Conservation (phyloP, 2,113 vertebrate genomes). For the Aptenodytes patagonicus region DNA sequence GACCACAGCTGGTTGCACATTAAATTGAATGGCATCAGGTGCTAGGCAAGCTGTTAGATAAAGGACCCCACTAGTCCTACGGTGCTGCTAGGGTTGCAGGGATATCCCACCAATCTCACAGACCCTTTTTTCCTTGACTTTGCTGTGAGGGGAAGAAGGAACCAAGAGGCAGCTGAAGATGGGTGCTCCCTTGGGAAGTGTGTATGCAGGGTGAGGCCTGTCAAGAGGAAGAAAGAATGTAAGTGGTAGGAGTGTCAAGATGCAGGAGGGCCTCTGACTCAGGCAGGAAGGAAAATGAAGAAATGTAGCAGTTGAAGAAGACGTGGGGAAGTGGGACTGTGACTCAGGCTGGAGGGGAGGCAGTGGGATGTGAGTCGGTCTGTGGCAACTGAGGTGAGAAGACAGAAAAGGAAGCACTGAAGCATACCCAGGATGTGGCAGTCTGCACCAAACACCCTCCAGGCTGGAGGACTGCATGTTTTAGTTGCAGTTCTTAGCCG, state of each 20-base stretch:
- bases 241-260: conserved; percentile 8
- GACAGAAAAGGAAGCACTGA: neutral
- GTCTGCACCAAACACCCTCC: neutral
- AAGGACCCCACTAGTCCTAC: neutral
- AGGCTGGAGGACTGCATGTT: neutral
- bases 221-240: conserved; percentile 14
- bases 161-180: neutral
- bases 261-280: conserved; percentile 43
- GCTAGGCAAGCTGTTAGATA: neutral
- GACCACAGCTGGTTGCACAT: neutral
- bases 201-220: neutral
- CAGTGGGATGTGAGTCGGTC: neutral
- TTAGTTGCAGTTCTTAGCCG: neutral
- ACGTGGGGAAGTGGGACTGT: conserved; percentile 33
- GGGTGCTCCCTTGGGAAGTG: neutral
- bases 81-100: neutral
- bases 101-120: neutral
- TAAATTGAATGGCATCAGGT: neutral
- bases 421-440: neutral
- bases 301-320: conserved; percentile 41
- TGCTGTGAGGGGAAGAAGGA: neutral
- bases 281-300: conserved; percentile 63
- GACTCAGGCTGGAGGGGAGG: conserved; percentile 38
- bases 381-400: neutral
- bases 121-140: neutral